A percentile compares a stretch with the other conserved stretches of the same genome.
These are phyloP conservation scores for Zosterops hypoxanthus DNA, from an alignment of 2,113 vertebrate species.

Conservation along the genomic window DNA sequence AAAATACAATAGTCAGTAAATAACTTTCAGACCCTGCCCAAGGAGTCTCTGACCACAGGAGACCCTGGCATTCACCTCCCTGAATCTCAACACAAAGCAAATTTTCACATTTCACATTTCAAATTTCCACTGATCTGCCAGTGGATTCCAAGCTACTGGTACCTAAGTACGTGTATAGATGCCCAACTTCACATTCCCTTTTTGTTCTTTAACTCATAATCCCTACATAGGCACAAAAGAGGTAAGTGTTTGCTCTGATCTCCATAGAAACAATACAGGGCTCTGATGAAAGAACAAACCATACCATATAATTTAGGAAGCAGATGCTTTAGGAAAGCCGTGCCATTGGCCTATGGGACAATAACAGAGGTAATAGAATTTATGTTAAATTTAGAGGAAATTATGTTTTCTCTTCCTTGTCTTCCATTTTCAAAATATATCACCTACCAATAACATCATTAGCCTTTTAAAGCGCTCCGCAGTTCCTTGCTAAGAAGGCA, in stretches of 20 bases:
- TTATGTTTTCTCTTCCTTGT: constrained; percentile 40
- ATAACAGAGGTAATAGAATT: constrained; percentile 32
- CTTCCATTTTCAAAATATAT: constrained; percentile 30
- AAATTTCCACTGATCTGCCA: not conserved
- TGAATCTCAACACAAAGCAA: not conserved
- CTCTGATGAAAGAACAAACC: not conserved
- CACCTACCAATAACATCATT: constrained; percentile 5
- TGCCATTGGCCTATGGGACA: constrained; percentile 4
- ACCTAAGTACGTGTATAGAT: not conserved
- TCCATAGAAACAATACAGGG: constrained; percentile 35
- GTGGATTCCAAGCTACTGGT: not conserved
- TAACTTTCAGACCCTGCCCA: not conserved
- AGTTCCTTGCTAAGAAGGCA: not conserved
- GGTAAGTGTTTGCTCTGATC: not conserved
- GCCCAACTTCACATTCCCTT: not conserved
- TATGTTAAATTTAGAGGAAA: constrained; percentile 45
- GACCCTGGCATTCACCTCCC: not conserved
- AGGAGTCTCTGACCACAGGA: not conserved
- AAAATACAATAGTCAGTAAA: not conserved
- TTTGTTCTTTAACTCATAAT: not conserved
- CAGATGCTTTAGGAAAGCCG: constrained; percentile 6
- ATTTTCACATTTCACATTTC: not conserved
- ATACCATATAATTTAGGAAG: not conserved
- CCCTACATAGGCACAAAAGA: not conserved
- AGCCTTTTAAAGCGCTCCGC: not conserved